A percentile compares a stretch with the other conserved stretches of the same genome.
Conservation (phyloP, 2,888 invertebrate genomes). For the Caenorhabditis becei region DNA sequence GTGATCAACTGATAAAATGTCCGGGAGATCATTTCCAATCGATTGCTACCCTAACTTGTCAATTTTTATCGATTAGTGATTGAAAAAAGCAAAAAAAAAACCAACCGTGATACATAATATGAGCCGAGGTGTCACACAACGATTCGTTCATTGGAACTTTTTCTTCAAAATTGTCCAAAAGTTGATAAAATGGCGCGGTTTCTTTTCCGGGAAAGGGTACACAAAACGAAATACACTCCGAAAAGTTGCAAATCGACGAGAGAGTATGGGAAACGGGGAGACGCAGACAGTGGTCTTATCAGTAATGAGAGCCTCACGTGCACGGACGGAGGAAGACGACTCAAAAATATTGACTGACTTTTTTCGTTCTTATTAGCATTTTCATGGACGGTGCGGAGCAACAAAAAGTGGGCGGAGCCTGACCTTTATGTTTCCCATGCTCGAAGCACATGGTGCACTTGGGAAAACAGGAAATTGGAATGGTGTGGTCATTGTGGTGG, state of each 20-base stretch:
- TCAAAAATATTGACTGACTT: conserved; percentile 8
- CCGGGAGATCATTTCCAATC: too few species aligned
- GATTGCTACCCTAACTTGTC: too few species aligned
- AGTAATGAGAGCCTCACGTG: not conserved
- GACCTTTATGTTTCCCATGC: not conserved
- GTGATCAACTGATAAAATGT: too few species aligned
- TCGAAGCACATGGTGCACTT: not conserved
- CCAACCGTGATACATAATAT: conserved; percentile 17
- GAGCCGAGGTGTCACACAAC: not conserved
- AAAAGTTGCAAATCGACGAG: conserved; percentile 1
- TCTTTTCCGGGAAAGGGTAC: conserved; percentile 27
- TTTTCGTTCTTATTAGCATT: not conserved
- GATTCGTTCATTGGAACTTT: not conserved
- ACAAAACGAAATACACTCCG: conserved; percentile 39
- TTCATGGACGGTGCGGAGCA: not conserved
- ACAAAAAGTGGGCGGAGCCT: not conserved
- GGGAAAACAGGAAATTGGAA: not conserved
- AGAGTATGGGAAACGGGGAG: not conserved
- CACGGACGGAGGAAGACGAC: not conserved
- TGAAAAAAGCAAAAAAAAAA: not conserved
- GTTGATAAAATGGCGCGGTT: not conserved
- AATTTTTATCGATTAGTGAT: too few species aligned
- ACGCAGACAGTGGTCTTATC: not conserved
- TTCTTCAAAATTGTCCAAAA: not conserved
- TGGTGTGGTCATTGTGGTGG: not conserved